A percentile compares a stretch with the other conserved stretches of the same genome.
Conservation (phyloP, 2,888 invertebrate species). For the Ganaspis brasiliensis region DNA sequence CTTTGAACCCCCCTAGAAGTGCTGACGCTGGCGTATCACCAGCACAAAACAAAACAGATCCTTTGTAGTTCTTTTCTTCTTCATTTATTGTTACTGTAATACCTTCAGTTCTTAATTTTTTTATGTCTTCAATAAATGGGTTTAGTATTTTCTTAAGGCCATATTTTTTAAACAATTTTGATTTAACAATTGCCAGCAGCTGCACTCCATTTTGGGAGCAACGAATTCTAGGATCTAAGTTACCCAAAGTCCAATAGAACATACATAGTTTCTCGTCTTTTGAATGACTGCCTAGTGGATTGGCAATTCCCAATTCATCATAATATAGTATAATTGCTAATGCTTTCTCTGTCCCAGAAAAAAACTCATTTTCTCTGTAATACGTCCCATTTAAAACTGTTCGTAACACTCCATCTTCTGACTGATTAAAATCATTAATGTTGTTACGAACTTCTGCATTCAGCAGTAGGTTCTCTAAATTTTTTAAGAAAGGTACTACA, state of each 20-base stretch:
- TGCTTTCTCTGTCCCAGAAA: conserved; percentile 47
- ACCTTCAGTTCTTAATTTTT: conserved; percentile 55
- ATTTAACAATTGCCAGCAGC: conserved; percentile 56
- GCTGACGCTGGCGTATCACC: conserved; percentile 53
- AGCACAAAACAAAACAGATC: conserved; percentile 59
- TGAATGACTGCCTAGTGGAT: conserved; percentile 36
- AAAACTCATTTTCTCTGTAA: conserved; percentile 58
- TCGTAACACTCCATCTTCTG: neutral
- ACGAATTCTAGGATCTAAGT: neutral
- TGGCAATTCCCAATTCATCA: conserved; percentile 46
- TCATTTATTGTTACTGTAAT: conserved; percentile 25
- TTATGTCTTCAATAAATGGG: conserved; percentile 58
- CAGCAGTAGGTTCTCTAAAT: neutral
- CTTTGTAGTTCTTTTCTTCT: conserved; percentile 50
- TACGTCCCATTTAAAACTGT: conserved; percentile 59
- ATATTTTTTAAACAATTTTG: conserved; percentile 53
- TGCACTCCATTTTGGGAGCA: conserved; percentile 49
- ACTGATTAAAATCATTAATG: neutral
- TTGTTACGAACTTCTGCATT: neutral
- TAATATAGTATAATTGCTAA: conserved; percentile 59
- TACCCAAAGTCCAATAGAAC: conserved; percentile 45
- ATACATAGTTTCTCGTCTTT: conserved; percentile 47
- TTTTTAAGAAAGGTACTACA: conserved; percentile 52
- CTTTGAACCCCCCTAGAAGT: conserved; percentile 59
- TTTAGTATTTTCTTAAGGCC: conserved; percentile 50